A percentile compares a stretch with the other conserved stretches of the same genome.
phyloP scores from a whole-genome alignment of 1,140 invertebrate species.

The Leucophenga varia region DNA sequence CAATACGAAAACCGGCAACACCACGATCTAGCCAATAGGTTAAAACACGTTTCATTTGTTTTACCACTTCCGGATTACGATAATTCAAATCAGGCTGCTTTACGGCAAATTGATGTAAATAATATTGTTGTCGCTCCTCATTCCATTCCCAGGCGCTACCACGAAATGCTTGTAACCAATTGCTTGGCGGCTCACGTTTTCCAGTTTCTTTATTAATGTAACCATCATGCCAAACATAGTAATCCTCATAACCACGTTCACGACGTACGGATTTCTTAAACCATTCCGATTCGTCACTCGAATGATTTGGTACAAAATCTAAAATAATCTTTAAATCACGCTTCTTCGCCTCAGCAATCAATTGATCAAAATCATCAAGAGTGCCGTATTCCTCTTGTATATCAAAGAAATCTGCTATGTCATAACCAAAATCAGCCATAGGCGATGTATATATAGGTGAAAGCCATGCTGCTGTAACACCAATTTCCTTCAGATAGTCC shows the following conservation, averaged over 20 bases:
- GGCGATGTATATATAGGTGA: slow-evolving; percentile 72
- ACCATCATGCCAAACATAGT: slow-evolving; percentile 70
- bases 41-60: slow-evolving; percentile 70
- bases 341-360: slow-evolving; percentile 64
- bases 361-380: slow-evolving; percentile 68
- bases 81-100: slow-evolving; percentile 75
- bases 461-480: slow-evolving; percentile 66
- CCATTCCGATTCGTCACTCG: slow-evolving; percentile 70
- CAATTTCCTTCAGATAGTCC: slow-evolving; percentile 60
- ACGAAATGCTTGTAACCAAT: slow-evolving; percentile 66
- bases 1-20: slow-evolving; percentile 75
- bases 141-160: slow-evolving; percentile 68
- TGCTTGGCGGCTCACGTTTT: slow-evolving; percentile 61
- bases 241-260: slow-evolving; percentile 65
- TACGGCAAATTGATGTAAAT: slow-evolving; percentile 66
- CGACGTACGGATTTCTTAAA: slow-evolving; percentile 65
- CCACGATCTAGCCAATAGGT: slow-evolving; percentile 74
- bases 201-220: slow-evolving; percentile 37
- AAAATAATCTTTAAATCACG: slow-evolving; percentile 46
- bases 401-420: slow-evolving; percentile 69
- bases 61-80: slow-evolving; percentile 62
- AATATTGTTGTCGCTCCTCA: slow-evolving; percentile 63
- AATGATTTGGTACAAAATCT: slow-evolving; percentile 68
- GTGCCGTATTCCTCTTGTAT: slow-evolving; percentile 73
- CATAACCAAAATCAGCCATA: slow-evolving; percentile 69